A percentile compares a stretch with the other conserved stretches of the same genome.
phyloP scores from a whole-genome alignment of 2,113 vertebrate species.

The Sardina pilchardus region DNA sequence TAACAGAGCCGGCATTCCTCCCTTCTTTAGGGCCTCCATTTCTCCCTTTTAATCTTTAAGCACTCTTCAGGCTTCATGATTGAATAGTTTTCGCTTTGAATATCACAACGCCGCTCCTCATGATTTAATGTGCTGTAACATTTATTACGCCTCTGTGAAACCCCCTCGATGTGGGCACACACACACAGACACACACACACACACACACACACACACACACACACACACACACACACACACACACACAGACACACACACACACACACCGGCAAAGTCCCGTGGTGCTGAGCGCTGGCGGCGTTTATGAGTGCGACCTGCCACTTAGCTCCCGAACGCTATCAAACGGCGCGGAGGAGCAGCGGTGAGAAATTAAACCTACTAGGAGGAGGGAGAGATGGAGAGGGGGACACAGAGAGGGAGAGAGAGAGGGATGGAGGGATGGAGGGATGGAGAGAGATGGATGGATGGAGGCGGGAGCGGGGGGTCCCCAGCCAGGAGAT shows the following conservation, averaged over 20 bases:
- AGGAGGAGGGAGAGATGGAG: not conserved
- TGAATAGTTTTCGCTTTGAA: slow-evolving; percentile 42
- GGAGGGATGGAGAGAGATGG: not conserved
- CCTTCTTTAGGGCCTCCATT: not conserved
- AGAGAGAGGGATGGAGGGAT: not conserved
- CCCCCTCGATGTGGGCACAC: slow-evolving; percentile 1
- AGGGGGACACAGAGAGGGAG: not conserved
- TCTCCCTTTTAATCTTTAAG: slow-evolving; percentile 33
- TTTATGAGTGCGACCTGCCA: slow-evolving; percentile 52
- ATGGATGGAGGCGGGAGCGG: not conserved
- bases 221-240: not conserved
- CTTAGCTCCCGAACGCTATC: slow-evolving; percentile 31
- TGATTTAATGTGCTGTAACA: slow-evolving; percentile 52
- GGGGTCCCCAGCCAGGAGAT: slow-evolving; percentile 35
- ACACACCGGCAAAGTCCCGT: slow-evolving; percentile 16
- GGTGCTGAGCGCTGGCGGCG: slow-evolving; percentile 32
- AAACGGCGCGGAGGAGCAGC: slow-evolving; percentile 22
- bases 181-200: slow-evolving; percentile 4
- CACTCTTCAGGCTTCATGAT: slow-evolving; percentile 38
- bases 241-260: slow-evolving; percentile 10
- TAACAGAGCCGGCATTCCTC: not conserved
- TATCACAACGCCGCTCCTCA: slow-evolving; percentile 33
- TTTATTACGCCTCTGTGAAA: slow-evolving; percentile 52
- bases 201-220: not conserved
- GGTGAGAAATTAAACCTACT: slow-evolving; percentile 40